phyloP scores from a whole-genome alignment of 2,113 vertebrate species.

The Motacilla alba region DNA sequence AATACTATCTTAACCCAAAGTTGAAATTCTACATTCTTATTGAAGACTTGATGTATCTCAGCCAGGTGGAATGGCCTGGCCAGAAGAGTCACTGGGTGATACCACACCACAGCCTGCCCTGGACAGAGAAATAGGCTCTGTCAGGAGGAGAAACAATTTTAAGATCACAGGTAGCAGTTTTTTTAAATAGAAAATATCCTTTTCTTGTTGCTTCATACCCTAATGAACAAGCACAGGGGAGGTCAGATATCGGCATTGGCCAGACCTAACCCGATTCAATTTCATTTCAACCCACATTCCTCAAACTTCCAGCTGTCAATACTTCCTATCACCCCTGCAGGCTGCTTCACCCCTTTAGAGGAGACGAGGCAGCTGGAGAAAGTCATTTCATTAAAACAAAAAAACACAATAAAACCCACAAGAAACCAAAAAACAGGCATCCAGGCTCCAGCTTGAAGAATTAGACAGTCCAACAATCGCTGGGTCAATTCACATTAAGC shows the following conservation, averaged over 20 bases:
- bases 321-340: not conserved
- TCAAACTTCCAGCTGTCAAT: not conserved
- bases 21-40: not conserved
- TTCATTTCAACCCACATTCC: not conserved
- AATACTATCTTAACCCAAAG: not conserved
- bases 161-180: not conserved
- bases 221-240: not conserved
- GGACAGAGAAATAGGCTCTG: not conserved
- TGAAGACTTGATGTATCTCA: not conserved
- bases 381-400: conserved; percentile 7
- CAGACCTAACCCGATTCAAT: not conserved
- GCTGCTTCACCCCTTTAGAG: not conserved
- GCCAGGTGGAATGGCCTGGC: not conserved
- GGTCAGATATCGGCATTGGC: not conserved
- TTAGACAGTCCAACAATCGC: conserved; percentile 47
- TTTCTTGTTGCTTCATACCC: not conserved
- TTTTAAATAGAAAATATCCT: not conserved
- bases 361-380: not conserved
- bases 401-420: not conserved
- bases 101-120: not conserved
- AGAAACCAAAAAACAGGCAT: not conserved
- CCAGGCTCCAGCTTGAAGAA: not conserved
- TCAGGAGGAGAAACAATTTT: not conserved
- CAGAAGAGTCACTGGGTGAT: not conserved
- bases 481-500: conserved; percentile 16